Conservation (phyloP, 2,888 invertebrate genomes). For the Leptopilina myrica region DNA sequence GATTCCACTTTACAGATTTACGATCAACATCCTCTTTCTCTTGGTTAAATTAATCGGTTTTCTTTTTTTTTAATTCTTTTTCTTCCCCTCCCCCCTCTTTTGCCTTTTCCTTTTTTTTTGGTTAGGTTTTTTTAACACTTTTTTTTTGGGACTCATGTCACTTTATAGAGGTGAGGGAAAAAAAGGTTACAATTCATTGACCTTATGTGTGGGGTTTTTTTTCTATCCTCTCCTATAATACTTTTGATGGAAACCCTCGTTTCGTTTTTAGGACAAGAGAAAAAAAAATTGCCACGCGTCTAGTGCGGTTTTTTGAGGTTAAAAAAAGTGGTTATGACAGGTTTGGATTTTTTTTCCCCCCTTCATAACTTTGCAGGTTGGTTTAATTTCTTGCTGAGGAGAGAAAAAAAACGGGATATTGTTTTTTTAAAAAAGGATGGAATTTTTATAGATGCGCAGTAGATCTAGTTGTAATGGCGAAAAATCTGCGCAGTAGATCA, state of each 20-base stretch:
- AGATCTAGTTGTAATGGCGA: too few relatives aligned
- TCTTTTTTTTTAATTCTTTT: slow-evolving; percentile 59
- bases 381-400: too few relatives aligned
- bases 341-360: too few relatives aligned
- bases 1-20: slow-evolving; percentile 71
- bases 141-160: slow-evolving; percentile 8
- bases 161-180: too few relatives aligned
- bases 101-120: slow-evolving; percentile 41
- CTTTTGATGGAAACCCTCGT: slow-evolving; percentile 48
- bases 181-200: slow-evolving; percentile 36
- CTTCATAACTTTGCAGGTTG: too few relatives aligned
- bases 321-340: slow-evolving; percentile 6
- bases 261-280: too few relatives aligned
- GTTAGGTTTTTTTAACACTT: slow-evolving; percentile 42
- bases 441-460: too few relatives aligned
- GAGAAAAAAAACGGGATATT: too few relatives aligned
- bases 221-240: slow-evolving; percentile 39
- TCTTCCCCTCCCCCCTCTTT: background rate
- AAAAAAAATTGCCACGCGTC: slow-evolving; percentile 70
- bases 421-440: too few relatives aligned
- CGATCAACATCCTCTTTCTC: slow-evolving; percentile 69
- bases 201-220: slow-evolving; percentile 52
- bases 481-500: too few relatives aligned
- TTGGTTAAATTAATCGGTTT: slow-evolving; percentile 62
- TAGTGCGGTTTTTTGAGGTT: slow-evolving; percentile 32